Evolutionary conservation across 2,113 vertebrate species (phyloP).

Genomic region (Semnopithecus entellus): DNA sequence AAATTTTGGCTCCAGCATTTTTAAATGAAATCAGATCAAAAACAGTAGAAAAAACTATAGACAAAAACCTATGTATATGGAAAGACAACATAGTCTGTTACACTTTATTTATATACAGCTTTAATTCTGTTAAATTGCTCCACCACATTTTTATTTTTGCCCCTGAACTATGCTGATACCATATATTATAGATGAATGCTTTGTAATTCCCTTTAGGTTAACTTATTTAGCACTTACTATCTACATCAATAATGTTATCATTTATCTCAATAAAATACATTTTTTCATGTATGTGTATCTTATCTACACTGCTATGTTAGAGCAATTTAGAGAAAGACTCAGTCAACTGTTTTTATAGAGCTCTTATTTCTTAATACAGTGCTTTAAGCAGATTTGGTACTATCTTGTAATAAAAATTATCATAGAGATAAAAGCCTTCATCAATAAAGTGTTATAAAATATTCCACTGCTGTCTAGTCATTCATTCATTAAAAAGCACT

Average conservation of each 20-base stretch:
- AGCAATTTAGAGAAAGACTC: constrained; percentile 30
- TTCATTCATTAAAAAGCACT: constrained; percentile 23
- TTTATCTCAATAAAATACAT: constrained; percentile 9
- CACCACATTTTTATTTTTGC: background rate
- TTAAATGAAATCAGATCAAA: background rate
- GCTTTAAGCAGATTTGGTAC: background rate
- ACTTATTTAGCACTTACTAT: constrained; percentile 12
- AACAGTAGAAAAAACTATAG: background rate
- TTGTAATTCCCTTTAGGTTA: constrained; percentile 12
- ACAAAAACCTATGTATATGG: background rate
- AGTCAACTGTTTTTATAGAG: background rate
- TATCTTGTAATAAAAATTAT: constrained; percentile 41
- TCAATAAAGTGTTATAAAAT: constrained; percentile 30
- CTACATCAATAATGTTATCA: background rate
- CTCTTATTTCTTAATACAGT: background rate
- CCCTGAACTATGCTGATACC: background rate
- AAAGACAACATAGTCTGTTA: background rate
- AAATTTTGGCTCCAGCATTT: background rate
- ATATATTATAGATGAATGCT: background rate
- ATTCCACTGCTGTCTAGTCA: background rate
- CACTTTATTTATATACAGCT: background rate
- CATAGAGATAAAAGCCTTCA: background rate
- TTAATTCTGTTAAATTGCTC: background rate
- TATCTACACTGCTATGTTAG: background rate
- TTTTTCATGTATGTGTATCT: background rate